Conservation (phyloP, 2,888 invertebrate species). For the Troides aeacus region DNA sequence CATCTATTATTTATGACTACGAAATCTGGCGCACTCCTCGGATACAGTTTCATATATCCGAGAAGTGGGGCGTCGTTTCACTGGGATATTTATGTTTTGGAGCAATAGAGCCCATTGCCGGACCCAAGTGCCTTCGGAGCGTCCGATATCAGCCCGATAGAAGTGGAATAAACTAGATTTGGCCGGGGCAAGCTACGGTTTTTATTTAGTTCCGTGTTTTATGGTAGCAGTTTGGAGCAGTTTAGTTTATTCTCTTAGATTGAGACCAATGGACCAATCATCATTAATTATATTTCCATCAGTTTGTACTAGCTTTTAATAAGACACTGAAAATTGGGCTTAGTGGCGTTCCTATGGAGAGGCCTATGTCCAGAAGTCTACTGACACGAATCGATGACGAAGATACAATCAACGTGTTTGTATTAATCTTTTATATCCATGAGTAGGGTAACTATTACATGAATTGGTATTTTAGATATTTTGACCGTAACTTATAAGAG, state of each 20-base stretch:
- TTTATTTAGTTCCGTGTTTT: slow-evolving; percentile 37
- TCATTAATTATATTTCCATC: too few species aligned
- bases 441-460: too few species aligned
- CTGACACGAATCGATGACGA: too few species aligned
- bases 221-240: slow-evolving; percentile 38
- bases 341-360: too few species aligned
- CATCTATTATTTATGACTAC: slow-evolving; percentile 48
- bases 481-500: too few species aligned
- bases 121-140: slow-evolving; percentile 14
- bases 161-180: slow-evolving; percentile 34
- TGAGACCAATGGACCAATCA: too few species aligned
- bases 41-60: slow-evolving; percentile 29
- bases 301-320: too few species aligned
- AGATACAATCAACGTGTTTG: too few species aligned
- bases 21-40: slow-evolving; percentile 41
- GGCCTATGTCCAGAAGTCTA: too few species aligned
- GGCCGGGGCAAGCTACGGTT: slow-evolving; percentile 37
- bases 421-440: too few species aligned
- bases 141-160: slow-evolving; percentile 29
- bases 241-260: slow-evolving; percentile 20
- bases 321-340: too few species aligned
- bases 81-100: slow-evolving; percentile 21
- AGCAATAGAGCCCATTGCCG: slow-evolving; percentile 3
- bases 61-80: slow-evolving; percentile 18
- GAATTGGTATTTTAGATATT: too few species aligned